phyloP scores from a whole-genome alignment of 2,113 vertebrate genomes.

The Axis porcinus region DNA sequence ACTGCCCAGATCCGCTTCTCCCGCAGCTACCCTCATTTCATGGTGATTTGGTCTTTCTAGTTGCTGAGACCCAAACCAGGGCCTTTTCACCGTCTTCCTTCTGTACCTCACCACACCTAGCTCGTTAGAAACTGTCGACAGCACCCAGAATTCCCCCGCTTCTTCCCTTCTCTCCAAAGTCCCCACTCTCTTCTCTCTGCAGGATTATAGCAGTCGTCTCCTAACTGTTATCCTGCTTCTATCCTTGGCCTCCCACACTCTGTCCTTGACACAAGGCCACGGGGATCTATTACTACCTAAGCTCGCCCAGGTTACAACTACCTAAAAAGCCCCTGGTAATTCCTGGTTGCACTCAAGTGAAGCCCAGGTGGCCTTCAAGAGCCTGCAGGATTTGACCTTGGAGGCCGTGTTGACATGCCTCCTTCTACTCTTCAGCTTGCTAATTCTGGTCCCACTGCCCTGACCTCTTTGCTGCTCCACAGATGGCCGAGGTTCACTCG shows the following conservation, averaged over 20 bases:
- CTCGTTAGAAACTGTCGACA: neutral
- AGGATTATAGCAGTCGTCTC: neutral
- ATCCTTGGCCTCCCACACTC: no score
- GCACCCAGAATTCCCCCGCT: neutral
- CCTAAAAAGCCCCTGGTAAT: neutral
- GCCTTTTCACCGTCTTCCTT: neutral
- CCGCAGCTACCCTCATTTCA: neutral
- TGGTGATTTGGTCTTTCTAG: neutral
- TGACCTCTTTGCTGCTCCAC: neutral
- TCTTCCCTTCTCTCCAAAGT: neutral
- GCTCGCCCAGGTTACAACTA: neutral
- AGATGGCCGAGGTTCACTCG: fast-evolving
- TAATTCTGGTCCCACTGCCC: neutral
- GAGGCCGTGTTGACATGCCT: fast-evolving
- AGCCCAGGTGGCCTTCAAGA: neutral
- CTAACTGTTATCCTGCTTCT: neutral
- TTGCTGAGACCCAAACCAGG: neutral
- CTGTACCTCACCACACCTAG: neutral
- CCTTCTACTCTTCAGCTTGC: neutral
- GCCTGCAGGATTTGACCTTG: neutral
- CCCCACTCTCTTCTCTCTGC: neutral
- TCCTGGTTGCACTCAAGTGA: neutral
- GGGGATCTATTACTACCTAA: neutral
- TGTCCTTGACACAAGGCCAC: neutral
- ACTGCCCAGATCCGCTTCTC: neutral